phyloP scores from a whole-genome alignment of 2,888 invertebrate species.

The Archips xylosteana region DNA sequence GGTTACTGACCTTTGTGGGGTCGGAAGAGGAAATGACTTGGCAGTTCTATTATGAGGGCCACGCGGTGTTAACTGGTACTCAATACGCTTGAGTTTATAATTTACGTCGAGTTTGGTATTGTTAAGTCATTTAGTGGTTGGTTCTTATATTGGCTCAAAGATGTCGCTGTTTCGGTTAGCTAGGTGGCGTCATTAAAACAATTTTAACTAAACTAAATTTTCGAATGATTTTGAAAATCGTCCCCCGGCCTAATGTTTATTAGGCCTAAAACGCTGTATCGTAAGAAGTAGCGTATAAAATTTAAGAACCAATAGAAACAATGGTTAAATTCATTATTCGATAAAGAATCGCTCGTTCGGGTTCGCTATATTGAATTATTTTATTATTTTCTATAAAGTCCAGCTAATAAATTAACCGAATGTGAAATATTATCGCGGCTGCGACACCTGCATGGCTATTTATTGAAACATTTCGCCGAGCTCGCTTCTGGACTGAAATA shows the following conservation, averaged over 20 bases:
- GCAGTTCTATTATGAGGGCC: conserved; percentile 42
- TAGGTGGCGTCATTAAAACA: too few species aligned
- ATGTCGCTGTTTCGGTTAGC: not conserved
- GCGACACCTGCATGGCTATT: conserved; percentile 49
- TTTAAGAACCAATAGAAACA: too few species aligned
- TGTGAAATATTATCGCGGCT: conserved; percentile 38
- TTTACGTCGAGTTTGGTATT: conserved; percentile 12
- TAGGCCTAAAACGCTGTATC: not conserved
- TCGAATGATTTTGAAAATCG: not conserved
- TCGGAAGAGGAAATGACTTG: conserved; percentile 49
- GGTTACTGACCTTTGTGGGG: conserved; percentile 61
- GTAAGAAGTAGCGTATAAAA: too few species aligned
- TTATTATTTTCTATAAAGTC: conserved; percentile 18
- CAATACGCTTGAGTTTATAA: conserved; percentile 27
- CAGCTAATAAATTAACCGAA: conserved; percentile 26
- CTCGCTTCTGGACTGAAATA: conserved; percentile 41
- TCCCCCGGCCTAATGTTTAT: not conserved
- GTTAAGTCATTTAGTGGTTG: not conserved
- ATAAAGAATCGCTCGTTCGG: not conserved
- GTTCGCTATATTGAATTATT: not conserved
- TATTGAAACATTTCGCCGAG: conserved; percentile 45
- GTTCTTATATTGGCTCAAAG: not conserved
- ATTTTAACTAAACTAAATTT: too few species aligned
- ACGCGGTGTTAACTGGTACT: conserved; percentile 22
- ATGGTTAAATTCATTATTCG: not conserved